Evolutionary conservation across 2,888 invertebrate species (phyloP).

Genomic region (Drosophila infuscata): DNA sequence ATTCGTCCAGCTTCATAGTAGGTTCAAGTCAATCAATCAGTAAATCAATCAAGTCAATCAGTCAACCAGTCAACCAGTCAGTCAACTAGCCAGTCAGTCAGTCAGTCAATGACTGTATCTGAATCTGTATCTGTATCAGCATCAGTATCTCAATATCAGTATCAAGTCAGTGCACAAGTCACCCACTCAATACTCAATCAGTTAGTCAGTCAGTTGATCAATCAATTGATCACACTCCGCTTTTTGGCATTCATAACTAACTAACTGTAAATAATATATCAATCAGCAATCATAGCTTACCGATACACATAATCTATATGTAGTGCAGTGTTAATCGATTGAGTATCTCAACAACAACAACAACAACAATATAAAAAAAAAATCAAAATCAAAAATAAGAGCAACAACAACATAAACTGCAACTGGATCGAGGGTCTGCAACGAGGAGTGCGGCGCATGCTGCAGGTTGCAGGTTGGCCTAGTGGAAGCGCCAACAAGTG

Average conservation of each 20-base stretch:
- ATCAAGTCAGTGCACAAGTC: conserved; percentile 58
- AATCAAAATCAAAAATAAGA: conserved; percentile 25
- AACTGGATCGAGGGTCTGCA: conserved; percentile 20
- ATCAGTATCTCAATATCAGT: conserved; percentile 22
- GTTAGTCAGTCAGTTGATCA: conserved; percentile 39
- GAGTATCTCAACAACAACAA: conserved; percentile 31
- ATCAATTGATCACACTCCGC: conserved; percentile 33
- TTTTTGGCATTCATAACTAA: conserved; percentile 32
- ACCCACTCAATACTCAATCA: conserved; percentile 46
- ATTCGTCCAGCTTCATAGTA: conserved; percentile 80
- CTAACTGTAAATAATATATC: conserved; percentile 53
- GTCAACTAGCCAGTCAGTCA: conserved; percentile 35
- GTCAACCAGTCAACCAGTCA: conserved; percentile 33
- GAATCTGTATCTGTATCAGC: conserved; percentile 31
- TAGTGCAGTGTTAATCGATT: conserved; percentile 54
- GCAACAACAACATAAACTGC: conserved; percentile 41
- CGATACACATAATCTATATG: conserved; percentile 27
- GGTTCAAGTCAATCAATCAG: conserved; percentile 71
- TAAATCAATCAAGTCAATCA: conserved; percentile 54
- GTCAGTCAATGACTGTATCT: conserved; percentile 27
- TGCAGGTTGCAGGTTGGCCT: conserved; percentile 55
- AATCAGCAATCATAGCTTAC: conserved; percentile 27
- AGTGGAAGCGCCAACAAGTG: conserved; percentile 38
- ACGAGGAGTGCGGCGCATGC: conserved; percentile 59
- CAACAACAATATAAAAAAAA: conserved; percentile 25